These are phyloP conservation scores for Periparus ater DNA, from an alignment of 2,797 vertebrate species.

Conservation along the genomic window DNA sequence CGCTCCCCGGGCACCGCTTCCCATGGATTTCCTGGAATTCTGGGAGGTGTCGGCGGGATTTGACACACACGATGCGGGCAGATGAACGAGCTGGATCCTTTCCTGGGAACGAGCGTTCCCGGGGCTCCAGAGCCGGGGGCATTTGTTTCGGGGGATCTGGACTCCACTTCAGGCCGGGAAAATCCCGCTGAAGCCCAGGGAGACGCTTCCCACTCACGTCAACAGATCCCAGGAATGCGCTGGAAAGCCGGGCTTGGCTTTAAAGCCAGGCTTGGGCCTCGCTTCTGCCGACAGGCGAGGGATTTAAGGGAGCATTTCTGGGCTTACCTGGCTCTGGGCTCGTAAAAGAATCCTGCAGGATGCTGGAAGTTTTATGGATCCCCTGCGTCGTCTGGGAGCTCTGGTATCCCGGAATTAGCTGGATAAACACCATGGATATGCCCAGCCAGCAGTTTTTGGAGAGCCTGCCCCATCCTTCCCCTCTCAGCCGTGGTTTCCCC, in stretches of 20 bases:
- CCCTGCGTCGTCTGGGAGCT: not conserved
- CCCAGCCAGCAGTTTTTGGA: not conserved
- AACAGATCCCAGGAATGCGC: not conserved
- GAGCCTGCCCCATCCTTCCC: not conserved
- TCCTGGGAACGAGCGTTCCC: slow-evolving; percentile 10
- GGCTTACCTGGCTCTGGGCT: not conserved
- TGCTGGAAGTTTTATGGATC: not conserved
- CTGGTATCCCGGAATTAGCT: fast-evolving
- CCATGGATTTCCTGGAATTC: slow-evolving; percentile 42
- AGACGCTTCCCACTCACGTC: not conserved
- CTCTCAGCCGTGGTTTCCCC: fast-evolving
- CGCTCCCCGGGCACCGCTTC: slow-evolving; percentile 24
- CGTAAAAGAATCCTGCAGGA: not conserved
- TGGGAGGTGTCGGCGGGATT: slow-evolving; percentile 38
- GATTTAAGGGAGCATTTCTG: not conserved
- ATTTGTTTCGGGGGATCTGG: slow-evolving; percentile 48
- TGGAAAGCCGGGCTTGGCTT: not conserved
- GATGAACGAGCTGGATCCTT: slow-evolving; percentile 34
- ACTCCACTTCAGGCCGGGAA: slow-evolving; percentile 27
- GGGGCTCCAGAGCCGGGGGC: not conserved
- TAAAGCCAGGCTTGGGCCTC: slow-evolving; percentile 8
- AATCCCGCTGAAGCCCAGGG: not conserved
- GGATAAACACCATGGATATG: fast-evolving
- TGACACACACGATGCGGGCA: slow-evolving; percentile 35
- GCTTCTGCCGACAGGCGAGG: not conserved